These are phyloP conservation scores for Myiotriccus ornatus DNA, from an alignment of 2,797 vertebrate genomes.

Conservation along the genomic window DNA sequence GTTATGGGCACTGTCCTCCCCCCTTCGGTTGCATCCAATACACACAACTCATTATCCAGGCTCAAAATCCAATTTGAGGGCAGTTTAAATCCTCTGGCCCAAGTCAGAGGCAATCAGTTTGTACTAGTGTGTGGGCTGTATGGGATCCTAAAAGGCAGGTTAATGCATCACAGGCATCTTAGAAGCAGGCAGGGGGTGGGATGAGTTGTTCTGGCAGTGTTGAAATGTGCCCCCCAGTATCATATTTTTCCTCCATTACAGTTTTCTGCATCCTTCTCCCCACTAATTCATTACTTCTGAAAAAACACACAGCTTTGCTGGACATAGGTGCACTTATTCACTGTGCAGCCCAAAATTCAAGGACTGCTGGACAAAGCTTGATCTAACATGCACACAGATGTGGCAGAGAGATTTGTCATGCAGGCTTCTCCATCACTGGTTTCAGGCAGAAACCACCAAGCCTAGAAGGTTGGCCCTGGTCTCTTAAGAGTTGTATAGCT, in stretches of 20 bases:
- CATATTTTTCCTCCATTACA: background rate
- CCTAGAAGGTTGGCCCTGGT: background rate
- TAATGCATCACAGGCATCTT: background rate
- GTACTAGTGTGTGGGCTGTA: background rate
- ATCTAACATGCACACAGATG: background rate
- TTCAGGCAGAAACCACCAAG: background rate
- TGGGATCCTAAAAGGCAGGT: background rate
- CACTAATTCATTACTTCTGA: accelerated
- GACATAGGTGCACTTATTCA: background rate
- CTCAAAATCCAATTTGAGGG: background rate
- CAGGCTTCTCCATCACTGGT: background rate
- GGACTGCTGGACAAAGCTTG: background rate
- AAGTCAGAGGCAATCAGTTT: background rate
- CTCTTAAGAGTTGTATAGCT: background rate
- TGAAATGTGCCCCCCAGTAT: background rate
- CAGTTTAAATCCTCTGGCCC: background rate
- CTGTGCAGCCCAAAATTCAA: background rate
- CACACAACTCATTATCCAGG: background rate
- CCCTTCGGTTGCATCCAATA: background rate
- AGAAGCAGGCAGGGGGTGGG: background rate
- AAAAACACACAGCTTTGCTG: background rate
- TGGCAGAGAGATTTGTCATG: background rate
- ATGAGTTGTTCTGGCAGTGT: background rate
- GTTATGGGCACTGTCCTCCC: background rate
- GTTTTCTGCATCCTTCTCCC: background rate